Base-by-base conservation (phyloP, 1,140 invertebrate genomes). In the Lethocerus indicus region DNA sequence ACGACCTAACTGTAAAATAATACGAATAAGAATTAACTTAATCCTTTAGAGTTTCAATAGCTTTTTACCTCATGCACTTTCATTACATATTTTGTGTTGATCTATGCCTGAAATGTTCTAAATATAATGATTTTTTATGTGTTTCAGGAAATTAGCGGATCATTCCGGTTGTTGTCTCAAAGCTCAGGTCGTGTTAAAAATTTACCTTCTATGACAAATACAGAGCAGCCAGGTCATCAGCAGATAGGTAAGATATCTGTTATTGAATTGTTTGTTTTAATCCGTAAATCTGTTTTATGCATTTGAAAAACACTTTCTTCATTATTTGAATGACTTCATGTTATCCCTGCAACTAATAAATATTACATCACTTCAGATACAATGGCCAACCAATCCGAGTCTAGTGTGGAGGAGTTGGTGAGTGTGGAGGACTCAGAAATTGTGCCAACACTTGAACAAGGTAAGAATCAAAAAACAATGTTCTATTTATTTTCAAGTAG, bases 91-190 rank as follows among this genome's bases (percentile, higher is more conserved):
- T 49, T 24, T 13, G 16, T 27, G 18, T 49, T 35, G 1, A 18
- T 18, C 14, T 6, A 9, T 27, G 28, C 20, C 3, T 9, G 46
- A 24, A 14, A 36, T 46, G 7, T 36, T 48, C 21, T 35, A 49
- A 26, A 20, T 3, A 48, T 7, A 13, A 14, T 29, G 41, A 5
- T 14, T 36, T 45, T 52, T 47, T 44, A 32, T 49, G 25, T 32
- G 29, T 56, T 58, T 6, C 54, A 70, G 67, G 63, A 66, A 24
- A 62, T 70, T 24, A 61, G 61, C 54, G 70, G 69, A 1, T 67
- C 67, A 60, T 72, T 71, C 51, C 63, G 68, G 46, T 59, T 72
- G 4, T 59, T 72, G 37, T 69, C 68, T 4, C 68, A 71, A 54
- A 63, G 65, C 29, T 60, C 67, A 23, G 70, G 70, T 0, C 59